These are phyloP conservation scores for Paralichthys olivaceus DNA, from an alignment of 2,113 vertebrate species.

Conservation along the genomic window DNA sequence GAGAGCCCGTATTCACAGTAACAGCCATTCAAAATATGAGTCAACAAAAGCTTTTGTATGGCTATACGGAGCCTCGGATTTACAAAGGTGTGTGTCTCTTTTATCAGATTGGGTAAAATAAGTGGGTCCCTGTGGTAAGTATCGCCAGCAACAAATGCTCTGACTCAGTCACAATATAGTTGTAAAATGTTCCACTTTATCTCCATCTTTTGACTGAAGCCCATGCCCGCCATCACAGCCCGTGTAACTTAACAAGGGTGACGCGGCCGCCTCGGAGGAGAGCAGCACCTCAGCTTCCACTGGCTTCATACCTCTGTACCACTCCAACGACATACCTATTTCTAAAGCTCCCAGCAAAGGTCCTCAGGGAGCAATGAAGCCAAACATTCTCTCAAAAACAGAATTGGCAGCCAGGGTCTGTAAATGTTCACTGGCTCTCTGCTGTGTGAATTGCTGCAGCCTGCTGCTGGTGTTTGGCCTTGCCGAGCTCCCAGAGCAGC, in stretches of 20 bases:
- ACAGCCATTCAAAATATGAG: slow-evolving; percentile 38
- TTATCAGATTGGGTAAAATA: slow-evolving; percentile 68
- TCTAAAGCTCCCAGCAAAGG: slow-evolving; percentile 38
- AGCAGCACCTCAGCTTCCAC: not conserved
- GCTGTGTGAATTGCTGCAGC: slow-evolving; percentile 38
- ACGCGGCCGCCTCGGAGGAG: slow-evolving; percentile 21
- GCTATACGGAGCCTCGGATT: slow-evolving; percentile 39
- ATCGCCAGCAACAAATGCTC: slow-evolving; percentile 52
- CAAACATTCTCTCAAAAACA: slow-evolving; percentile 36
- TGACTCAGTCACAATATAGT: slow-evolving; percentile 45
- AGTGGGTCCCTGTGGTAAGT: slow-evolving; percentile 59
- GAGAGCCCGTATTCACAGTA: slow-evolving; percentile 39
- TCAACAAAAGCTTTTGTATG: slow-evolving; percentile 58
- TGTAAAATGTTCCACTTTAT: slow-evolving; percentile 68
- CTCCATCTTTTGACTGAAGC: slow-evolving; percentile 41
- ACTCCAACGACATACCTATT: slow-evolving; percentile 24
- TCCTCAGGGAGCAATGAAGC: slow-evolving; percentile 45
- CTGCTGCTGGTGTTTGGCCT: slow-evolving; percentile 38
- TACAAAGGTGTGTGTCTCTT: slow-evolving; percentile 48
- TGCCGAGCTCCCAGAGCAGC: slow-evolving; percentile 22
- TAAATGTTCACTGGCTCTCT: slow-evolving; percentile 25
- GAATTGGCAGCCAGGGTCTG: slow-evolving; percentile 33
- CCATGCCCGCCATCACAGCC: slow-evolving; percentile 13
- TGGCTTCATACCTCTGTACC: slow-evolving; percentile 1
- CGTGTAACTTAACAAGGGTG: slow-evolving; percentile 23